Conservation (phyloP, 2,888 invertebrate genomes). For the Apamea sordens region DNA sequence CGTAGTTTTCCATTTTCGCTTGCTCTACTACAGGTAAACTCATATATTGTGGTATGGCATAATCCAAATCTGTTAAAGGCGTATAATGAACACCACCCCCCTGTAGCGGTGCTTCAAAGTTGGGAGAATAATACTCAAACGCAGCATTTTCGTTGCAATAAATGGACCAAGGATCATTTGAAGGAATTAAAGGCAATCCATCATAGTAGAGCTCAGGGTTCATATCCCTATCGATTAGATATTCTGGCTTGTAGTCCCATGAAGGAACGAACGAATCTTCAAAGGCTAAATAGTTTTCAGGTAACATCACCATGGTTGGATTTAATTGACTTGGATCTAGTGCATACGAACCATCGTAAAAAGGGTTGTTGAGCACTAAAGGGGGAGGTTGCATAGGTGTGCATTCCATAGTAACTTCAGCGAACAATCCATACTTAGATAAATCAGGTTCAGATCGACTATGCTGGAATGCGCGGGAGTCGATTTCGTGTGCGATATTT, state of each 20-base stretch:
- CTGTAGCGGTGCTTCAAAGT: constrained; percentile 78
- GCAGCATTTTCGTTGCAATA: constrained; percentile 81
- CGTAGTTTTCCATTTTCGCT: constrained; percentile 73
- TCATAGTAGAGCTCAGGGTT: constrained; percentile 83
- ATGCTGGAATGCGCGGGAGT: constrained; percentile 75
- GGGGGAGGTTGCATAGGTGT: constrained; percentile 80
- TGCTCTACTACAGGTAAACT: constrained; percentile 83
- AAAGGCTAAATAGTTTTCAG: constrained; percentile 89
- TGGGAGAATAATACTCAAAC: constrained; percentile 83
- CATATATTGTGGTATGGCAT: constrained; percentile 86
- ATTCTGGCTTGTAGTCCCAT: constrained; percentile 85
- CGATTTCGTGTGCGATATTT: constrained; percentile 75
- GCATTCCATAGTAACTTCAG: constrained; percentile 83
- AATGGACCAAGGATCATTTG: constrained; percentile 87
- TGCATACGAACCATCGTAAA: constrained; percentile 87
- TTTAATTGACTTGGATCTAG: constrained; percentile 79
- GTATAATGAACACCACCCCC: constrained; percentile 83
- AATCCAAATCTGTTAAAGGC: constrained; percentile 86
- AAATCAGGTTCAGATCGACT: constrained; percentile 87
- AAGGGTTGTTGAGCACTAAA: constrained; percentile 88
- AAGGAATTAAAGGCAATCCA: constrained; percentile 83
- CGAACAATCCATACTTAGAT: constrained; percentile 84
- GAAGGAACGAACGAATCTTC: constrained; percentile 88
- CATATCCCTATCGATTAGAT: constrained; percentile 76
- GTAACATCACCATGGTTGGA: constrained; percentile 83